A percentile compares a stretch with the other conserved stretches of the same genome.
Evolutionary conservation across 2,888 invertebrate species (phyloP).

Genomic region (Oegoconia quadripuncta): DNA sequence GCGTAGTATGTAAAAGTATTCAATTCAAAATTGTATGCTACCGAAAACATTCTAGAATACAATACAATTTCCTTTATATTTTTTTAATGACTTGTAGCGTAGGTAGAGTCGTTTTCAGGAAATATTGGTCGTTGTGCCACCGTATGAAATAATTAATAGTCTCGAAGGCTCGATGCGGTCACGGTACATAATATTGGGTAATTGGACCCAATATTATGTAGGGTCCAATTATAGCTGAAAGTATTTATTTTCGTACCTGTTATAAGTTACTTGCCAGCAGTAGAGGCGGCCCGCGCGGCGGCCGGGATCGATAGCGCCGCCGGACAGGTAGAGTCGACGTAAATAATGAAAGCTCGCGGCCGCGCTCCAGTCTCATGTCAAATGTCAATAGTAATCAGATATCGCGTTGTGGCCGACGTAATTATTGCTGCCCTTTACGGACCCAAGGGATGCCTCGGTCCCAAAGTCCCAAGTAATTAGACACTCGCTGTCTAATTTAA

Average conservation of each 20-base stretch:
- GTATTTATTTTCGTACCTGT: constrained; percentile 25
- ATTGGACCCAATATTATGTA: not conserved
- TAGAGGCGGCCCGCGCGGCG: constrained; percentile 20
- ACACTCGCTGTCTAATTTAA: too few species aligned
- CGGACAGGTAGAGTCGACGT: constrained; percentile 46
- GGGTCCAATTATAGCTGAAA: constrained; percentile 20
- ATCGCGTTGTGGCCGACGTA: not conserved
- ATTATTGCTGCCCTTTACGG: not conserved
- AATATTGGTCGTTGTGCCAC: constrained; percentile 1
- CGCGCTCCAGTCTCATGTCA: constrained; percentile 41
- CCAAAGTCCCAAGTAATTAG: too few species aligned
- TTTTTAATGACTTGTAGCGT: not conserved
- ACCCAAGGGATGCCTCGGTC: not conserved
- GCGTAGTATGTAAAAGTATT: too few species aligned
- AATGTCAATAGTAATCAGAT: constrained; percentile 50
- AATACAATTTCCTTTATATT: too few species aligned
- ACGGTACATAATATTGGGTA: not conserved
- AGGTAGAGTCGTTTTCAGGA: constrained; percentile 1
- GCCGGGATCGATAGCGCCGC: constrained; percentile 26
- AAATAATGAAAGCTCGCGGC: constrained; percentile 61
- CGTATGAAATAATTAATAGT: not conserved
- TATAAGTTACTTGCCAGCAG: constrained; percentile 14
- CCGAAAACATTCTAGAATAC: too few species aligned
- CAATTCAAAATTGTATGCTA: too few species aligned
- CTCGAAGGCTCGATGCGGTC: not conserved